Conservation (phyloP, 2,113 vertebrate species). For the Brevimyrus niger region DNA sequence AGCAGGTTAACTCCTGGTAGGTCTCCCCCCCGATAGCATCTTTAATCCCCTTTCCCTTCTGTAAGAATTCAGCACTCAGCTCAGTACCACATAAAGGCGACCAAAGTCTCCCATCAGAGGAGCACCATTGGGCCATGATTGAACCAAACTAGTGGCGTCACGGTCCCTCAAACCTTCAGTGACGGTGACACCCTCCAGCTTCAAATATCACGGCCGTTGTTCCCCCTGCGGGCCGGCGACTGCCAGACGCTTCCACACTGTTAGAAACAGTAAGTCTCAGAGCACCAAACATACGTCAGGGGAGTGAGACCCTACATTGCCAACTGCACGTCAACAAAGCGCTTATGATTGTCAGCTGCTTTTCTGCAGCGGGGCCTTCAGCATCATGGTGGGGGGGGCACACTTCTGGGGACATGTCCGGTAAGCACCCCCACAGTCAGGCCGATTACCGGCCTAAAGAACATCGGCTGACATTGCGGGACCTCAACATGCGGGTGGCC, state of each 20-base stretch:
- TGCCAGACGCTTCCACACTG: neutral
- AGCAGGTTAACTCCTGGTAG: neutral
- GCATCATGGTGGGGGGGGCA: neutral
- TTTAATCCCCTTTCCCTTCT: neutral
- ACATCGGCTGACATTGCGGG: conserved; percentile 35
- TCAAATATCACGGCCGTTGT: neutral
- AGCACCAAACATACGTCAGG: neutral
- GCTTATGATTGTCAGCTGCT: neutral
- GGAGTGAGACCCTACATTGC: conserved; percentile 18
- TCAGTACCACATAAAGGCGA: neutral
- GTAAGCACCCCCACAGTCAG: conserved; percentile 34
- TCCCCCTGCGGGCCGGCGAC: neutral
- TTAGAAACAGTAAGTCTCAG: neutral
- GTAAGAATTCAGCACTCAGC: neutral
- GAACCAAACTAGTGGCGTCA: neutral
- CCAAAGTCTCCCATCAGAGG: neutral
- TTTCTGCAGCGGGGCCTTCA: neutral
- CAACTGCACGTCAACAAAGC: neutral
- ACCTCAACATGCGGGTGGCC: conserved; percentile 25
- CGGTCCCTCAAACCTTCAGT: neutral
- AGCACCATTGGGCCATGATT: neutral
- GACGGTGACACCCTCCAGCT: neutral
- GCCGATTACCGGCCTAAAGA: conserved; percentile 39
- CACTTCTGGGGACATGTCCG: neutral
- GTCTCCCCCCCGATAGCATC: neutral